Evolutionary conservation across 1,140 invertebrate species (phyloP), one percentile per base, ranked within the genome.

Genomic region (Pogonomyrmex barbatus): DNA sequence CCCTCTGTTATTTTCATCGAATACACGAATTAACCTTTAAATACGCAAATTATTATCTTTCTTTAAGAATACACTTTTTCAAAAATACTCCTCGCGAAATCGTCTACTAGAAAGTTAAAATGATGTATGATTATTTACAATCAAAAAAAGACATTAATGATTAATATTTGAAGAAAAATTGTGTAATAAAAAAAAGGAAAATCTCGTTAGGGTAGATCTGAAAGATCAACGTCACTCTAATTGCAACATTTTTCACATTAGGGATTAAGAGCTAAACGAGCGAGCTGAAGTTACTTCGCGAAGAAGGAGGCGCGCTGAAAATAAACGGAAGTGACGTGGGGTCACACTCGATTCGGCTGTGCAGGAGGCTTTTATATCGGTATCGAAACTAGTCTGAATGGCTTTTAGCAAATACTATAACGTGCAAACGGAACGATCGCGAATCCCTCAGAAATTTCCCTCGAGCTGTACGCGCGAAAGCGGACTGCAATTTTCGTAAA

Each of bases 401-500:
- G 42, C 68, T 82, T 73, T 82, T 83, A 60, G 12, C 39, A 24
- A 42, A 6, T 39, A 30, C 14, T 1, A 5, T 47, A 39, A 60
- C 45, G 33, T 36, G 17, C 77, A 24, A 54, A 6, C 9, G 3
- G 24, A 14, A 42, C n/a, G 9, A 42, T 9, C 24, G 56, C 42
- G 68, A 83, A 75, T 75, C n/a, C 33, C 67, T 12, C 65, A 3
- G 30, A 71, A 83, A 60, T 75, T 42, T 83, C 68, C 8, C 30
- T n/a, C 54, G 42, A 60, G 50, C 14, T n/a, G 24, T n/a, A n/a
- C 54, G 42, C 39, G 17, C 68, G 45, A 73, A 24, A 75, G 17
- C 33, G 42, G 56, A 47, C 42, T 75, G 68, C 54, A 83, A 83
- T 83, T 83, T 83, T 75, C 68, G 73, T 83, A 75, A 73, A 83